Conservation (phyloP, 2,113 vertebrate genomes). For the Myotis davidii region DNA sequence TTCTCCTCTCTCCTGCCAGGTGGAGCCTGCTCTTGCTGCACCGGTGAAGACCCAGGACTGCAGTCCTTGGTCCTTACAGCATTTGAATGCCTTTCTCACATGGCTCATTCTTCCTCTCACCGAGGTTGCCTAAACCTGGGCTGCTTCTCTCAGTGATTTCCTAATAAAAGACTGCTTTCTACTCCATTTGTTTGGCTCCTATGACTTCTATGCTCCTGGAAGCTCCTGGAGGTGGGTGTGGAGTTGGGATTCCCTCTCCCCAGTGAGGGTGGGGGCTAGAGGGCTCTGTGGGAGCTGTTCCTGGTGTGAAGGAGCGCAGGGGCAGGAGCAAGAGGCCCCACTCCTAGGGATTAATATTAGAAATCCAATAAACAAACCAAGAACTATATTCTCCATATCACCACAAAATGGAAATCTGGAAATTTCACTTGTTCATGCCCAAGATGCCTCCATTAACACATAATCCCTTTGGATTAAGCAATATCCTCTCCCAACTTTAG, state of each 20-base stretch:
- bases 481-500: background rate
- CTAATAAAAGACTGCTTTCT: conserved; percentile 47
- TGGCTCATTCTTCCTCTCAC: background rate
- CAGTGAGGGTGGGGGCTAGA: background rate
- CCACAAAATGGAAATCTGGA: background rate
- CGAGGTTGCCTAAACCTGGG: background rate
- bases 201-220: background rate
- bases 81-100: background rate
- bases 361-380: background rate
- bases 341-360: background rate
- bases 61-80: fast-evolving
- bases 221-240: background rate
- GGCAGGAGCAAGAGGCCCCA: background rate
- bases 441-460: background rate
- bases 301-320: background rate
- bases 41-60: background rate
- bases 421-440: background rate
- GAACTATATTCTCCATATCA: background rate
- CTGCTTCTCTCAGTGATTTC: background rate
- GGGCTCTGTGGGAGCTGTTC: background rate
- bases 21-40: background rate
- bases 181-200: background rate
- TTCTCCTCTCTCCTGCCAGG: background rate
- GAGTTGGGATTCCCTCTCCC: background rate
- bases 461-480: background rate